Evolutionary conservation across 2,113 vertebrate genomes (phyloP).

Genomic region (Piaya cayana): DNA sequence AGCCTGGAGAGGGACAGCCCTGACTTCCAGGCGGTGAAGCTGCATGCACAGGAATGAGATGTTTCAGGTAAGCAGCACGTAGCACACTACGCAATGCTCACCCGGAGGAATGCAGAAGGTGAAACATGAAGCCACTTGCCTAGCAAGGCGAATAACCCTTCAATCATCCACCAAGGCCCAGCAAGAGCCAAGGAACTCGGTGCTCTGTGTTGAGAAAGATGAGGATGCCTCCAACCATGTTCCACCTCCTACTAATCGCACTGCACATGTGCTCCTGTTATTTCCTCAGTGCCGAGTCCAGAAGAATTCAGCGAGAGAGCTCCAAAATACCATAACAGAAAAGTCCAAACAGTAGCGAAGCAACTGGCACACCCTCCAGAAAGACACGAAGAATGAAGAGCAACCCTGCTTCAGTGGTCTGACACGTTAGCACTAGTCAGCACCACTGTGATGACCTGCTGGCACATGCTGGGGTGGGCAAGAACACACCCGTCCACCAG

Average conservation of each 20-base stretch:
- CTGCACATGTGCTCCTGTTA: fast-evolving
- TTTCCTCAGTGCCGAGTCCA: fast-evolving
- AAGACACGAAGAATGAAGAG: background rate
- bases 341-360: background rate
- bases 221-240: background rate
- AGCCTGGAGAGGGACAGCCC: background rate
- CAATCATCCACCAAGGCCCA: slow-evolving; percentile 28
- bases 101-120: slow-evolving; percentile 30
- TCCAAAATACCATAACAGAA: fast-evolving
- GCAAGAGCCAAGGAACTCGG: fast-evolving
- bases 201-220: background rate
- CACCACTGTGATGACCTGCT: fast-evolving
- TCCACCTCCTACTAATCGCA: fast-evolving
- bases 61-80: slow-evolving; percentile 25
- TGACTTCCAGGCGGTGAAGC: background rate
- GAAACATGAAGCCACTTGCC: slow-evolving; percentile 66
- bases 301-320: background rate
- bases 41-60: background rate
- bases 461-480: fast-evolving
- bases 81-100: background rate
- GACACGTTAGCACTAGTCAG: background rate
- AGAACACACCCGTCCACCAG: background rate
- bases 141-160: slow-evolving; percentile 17
- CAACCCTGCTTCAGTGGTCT: background rate
- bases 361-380: fast-evolving